Percentiles rank a stretch among this genome's conserved stretches.
Evolutionary conservation across 1,140 invertebrate species (phyloP).

Genomic region (Alviniconcha marisindica): DNA sequence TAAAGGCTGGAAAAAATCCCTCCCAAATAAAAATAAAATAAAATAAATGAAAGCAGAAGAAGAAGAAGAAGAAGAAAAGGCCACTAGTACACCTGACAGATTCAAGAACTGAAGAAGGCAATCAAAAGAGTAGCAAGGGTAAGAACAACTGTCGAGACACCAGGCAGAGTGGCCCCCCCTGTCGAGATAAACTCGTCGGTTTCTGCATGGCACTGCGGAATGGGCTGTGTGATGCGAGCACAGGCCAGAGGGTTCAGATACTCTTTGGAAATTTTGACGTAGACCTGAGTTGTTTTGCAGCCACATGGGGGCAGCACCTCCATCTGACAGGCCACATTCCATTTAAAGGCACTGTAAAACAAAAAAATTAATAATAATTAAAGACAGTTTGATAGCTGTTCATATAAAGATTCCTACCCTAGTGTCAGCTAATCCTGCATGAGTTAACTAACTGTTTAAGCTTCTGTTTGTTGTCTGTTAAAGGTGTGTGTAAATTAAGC

Average conservation of each 20-base stretch:
- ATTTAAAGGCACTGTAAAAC: constrained; percentile 2
- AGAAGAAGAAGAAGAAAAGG: too few relatives aligned
- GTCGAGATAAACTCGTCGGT: neutral
- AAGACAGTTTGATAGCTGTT: neutral
- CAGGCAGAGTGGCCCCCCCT: neutral
- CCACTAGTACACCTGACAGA: too few relatives aligned
- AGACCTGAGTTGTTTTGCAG: constrained; percentile 17
- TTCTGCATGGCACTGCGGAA: neutral
- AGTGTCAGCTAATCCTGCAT: neutral
- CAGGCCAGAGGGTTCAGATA: constrained; percentile 24
- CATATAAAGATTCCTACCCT: neutral
- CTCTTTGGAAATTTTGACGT: neutral
- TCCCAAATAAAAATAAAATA: too few relatives aligned
- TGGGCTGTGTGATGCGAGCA: neutral
- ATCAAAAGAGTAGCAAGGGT: neutral
- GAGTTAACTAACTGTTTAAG: too few relatives aligned
- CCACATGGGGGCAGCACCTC: constrained; percentile 28
- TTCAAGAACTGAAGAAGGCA: neutral
- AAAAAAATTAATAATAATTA: neutral
- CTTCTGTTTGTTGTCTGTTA: too few relatives aligned
- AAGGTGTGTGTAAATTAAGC: too few relatives aligned
- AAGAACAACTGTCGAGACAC: neutral
- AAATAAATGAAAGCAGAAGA: too few relatives aligned
- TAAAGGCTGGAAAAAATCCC: too few relatives aligned
- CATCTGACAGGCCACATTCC: neutral